phyloP scores from a whole-genome alignment of 1,140 invertebrate species.

The Spodoptera litura region DNA sequence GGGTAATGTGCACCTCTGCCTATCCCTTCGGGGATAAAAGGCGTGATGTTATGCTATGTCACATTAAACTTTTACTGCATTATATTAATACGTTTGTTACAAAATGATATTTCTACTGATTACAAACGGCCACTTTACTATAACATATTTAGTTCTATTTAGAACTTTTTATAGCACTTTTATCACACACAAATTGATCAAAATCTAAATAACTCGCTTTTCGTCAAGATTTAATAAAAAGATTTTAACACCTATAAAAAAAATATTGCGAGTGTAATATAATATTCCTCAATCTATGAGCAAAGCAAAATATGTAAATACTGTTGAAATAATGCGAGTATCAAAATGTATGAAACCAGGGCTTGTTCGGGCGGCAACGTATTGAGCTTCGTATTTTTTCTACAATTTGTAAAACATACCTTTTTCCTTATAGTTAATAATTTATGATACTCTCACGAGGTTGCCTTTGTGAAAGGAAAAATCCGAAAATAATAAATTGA shows the following conservation, averaged over 20 bases:
- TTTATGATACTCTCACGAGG: constrained; percentile 5
- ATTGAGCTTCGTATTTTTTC: not conserved
- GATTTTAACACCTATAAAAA: not conserved
- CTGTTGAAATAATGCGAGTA: not conserved
- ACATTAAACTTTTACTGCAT: too few species aligned
- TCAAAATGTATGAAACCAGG: constrained; percentile 15
- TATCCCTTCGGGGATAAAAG: too few species aligned
- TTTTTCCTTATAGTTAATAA: constrained; percentile 11
- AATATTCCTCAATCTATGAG: not conserved
- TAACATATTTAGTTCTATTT: too few species aligned
- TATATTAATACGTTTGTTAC: too few species aligned
- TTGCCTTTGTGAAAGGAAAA: not conserved
- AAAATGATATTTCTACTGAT: too few species aligned
- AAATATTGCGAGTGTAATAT: too few species aligned
- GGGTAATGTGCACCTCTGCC: too few species aligned
- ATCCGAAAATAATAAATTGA: not conserved
- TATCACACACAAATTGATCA: too few species aligned
- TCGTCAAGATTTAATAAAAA: not conserved
- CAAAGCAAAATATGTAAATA: not conserved
- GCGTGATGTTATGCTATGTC: too few species aligned
- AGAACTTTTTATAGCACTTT: too few species aligned
- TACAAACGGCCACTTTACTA: too few species aligned
- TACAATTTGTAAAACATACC: constrained; percentile 13
- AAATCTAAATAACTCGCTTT: too few species aligned
- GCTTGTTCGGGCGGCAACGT: not conserved